Evolutionary conservation across 2,888 invertebrate genomes (phyloP).

Genomic region (Cacoxenus indagator): DNA sequence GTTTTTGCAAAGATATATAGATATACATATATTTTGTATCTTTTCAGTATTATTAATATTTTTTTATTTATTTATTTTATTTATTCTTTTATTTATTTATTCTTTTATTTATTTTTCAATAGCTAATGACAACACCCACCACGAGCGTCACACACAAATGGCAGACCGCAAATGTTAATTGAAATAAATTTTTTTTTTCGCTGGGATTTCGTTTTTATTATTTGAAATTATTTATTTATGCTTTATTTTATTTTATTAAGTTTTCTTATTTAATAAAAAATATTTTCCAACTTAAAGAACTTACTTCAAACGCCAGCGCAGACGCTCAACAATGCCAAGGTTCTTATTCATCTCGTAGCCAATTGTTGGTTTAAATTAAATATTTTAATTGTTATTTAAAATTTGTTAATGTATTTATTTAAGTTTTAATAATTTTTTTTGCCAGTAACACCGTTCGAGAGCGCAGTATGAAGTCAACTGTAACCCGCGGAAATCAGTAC

Average conservation of each 20-base stretch:
- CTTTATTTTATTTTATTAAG: too few relatives aligned
- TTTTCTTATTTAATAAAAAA: not conserved
- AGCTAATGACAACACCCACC: conserved; percentile 11
- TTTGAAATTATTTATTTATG: too few relatives aligned
- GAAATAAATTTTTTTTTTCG: not conserved
- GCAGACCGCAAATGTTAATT: conserved; percentile 8
- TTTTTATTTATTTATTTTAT: not conserved
- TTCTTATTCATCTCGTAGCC: conserved; percentile 55
- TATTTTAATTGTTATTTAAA: not conserved
- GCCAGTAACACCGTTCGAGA: too few relatives aligned
- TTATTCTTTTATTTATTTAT: not conserved
- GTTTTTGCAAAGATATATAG: too few relatives aligned
- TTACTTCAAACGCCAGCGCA: conserved; percentile 66
- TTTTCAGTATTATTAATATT: too few relatives aligned
- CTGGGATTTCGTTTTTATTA: too few relatives aligned
- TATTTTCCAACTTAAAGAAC: conserved; percentile 36
- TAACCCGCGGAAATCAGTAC: conserved; percentile 45
- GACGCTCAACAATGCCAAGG: conserved; percentile 56
- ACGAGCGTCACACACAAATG: not conserved
- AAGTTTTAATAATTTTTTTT: conserved; percentile 8
- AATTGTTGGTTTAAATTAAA: not conserved
- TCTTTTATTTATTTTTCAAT: not conserved
- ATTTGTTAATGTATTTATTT: not conserved
- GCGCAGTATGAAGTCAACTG: too few relatives aligned
- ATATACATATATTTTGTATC: too few relatives aligned